A percentile compares a stretch with the other conserved stretches of the same genome.
Evolutionary conservation across 2,888 invertebrate species (phyloP).

Genomic region (Alcis repandata): DNA sequence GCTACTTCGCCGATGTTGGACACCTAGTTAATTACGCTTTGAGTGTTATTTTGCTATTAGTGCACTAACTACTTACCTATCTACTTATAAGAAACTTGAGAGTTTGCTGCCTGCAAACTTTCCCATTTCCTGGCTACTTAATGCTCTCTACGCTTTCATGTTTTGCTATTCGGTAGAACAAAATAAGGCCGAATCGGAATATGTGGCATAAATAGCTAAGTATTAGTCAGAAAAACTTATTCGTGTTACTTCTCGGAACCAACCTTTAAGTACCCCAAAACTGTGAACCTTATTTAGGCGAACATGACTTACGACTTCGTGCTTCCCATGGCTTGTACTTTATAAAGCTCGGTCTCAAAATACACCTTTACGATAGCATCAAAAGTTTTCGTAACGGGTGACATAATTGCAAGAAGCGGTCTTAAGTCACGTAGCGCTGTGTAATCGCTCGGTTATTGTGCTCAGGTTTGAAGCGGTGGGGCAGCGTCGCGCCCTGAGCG

Average conservation of each 20-base stretch:
- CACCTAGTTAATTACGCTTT: constrained; percentile 53
- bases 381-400: constrained; percentile 54
- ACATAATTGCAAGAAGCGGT: constrained; percentile 65
- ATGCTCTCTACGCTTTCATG: constrained; percentile 24
- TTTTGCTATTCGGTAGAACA: constrained; percentile 17
- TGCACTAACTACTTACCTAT: constrained; percentile 21
- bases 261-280: constrained; percentile 12
- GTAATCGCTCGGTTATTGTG: constrained; percentile 68
- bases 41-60: constrained; percentile 32
- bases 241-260: constrained; percentile 20
- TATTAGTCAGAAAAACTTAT: constrained; percentile 16
- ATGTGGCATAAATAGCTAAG: constrained; percentile 12
- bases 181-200: constrained; percentile 19
- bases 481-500: constrained; percentile 56
- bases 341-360: constrained; percentile 33
- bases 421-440: constrained; percentile 65
- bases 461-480: constrained; percentile 50
- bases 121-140: constrained; percentile 27
- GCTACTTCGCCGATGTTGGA: constrained; percentile 49
- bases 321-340: constrained; percentile 27
- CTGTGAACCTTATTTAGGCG: constrained; percentile 11
- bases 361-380: constrained; percentile 52
- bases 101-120: constrained; percentile 29
- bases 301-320: constrained; percentile 30
- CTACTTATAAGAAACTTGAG: constrained; percentile 21